A percentile compares a stretch with the other conserved stretches of the same genome.
These are phyloP conservation scores for Blera fallax DNA, from an alignment of 2,888 invertebrate species.

Conservation along the genomic window DNA sequence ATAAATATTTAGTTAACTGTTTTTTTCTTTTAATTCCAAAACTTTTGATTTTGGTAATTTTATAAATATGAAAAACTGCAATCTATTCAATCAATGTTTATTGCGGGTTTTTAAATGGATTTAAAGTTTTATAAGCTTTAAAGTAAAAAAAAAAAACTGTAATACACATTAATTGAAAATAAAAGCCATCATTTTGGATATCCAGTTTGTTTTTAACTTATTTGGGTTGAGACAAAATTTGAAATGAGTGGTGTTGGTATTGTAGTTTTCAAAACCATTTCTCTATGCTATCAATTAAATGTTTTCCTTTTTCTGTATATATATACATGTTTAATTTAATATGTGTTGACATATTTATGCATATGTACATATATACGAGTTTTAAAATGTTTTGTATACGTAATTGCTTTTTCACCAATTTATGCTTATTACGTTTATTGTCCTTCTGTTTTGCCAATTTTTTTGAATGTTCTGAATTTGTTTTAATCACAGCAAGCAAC, in stretches of 20 bases:
- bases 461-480: not conserved
- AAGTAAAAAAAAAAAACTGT: not conserved
- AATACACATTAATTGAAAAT: not conserved
- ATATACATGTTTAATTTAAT: not conserved
- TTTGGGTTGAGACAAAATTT: not conserved
- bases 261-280: conserved; percentile 13
- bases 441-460: conserved; percentile 7
- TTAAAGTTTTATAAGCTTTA: not conserved
- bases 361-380: conserved; percentile 9
- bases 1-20: conserved; percentile 10
- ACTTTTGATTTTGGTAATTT: not conserved
- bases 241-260: not conserved
- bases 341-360: not conserved
- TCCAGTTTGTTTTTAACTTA: not conserved
- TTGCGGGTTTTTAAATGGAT: not conserved
- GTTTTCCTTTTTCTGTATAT: not conserved
- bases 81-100: not conserved
- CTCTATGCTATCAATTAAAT: conserved; percentile 45
- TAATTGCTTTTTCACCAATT: conserved; percentile 1
- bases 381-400: not conserved
- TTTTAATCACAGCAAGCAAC: not conserved
- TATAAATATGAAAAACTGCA: not conserved
- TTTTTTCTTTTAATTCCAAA: not conserved
- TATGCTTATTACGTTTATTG: conserved; percentile 3
- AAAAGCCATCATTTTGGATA: not conserved